phyloP scores from a whole-genome alignment of 2,888 invertebrate species.

The Tenthredo amoena region DNA sequence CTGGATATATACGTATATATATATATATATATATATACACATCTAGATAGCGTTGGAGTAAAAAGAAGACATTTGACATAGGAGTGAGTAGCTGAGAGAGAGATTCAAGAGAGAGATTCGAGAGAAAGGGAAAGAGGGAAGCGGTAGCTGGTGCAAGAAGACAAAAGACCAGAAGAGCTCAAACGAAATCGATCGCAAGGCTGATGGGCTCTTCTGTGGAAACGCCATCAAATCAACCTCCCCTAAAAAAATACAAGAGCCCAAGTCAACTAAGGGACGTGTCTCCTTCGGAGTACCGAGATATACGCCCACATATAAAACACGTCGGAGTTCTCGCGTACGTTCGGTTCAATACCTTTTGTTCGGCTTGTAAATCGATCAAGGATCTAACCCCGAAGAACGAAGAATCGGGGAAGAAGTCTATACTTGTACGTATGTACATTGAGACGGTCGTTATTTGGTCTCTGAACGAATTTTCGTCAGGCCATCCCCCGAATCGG shows the following conservation, averaged over 20 bases:
- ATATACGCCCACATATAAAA: slow-evolving; percentile 13
- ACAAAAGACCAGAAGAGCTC: slow-evolving; percentile 14
- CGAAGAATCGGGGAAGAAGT: not conserved
- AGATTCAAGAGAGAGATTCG: not conserved
- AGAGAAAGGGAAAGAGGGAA: not conserved
- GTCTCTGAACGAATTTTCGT: too few relatives aligned
- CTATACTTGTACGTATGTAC: not conserved
- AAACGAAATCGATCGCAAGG: slow-evolving; percentile 39
- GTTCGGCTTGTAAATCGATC: not conserved
- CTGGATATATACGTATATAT: not conserved
- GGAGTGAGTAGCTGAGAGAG: not conserved
- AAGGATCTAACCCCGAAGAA: not conserved
- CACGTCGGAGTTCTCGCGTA: not conserved
- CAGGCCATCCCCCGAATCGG: too few relatives aligned
- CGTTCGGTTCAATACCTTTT: not conserved
- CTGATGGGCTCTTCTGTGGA: slow-evolving; percentile 25
- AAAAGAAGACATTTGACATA: not conserved
- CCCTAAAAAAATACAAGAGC: slow-evolving; percentile 35
- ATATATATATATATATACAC: not conserved
- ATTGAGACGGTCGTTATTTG: not conserved
- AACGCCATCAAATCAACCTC: slow-evolving; percentile 32
- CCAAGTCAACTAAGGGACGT: slow-evolving; percentile 28
- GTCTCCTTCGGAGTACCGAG: not conserved
- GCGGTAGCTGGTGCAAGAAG: not conserved
- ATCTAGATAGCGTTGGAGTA: not conserved